Percentiles rank a stretch among this genome's conserved stretches.
Conservation (phyloP, 2,888 invertebrate genomes). For the Arctia plantaginis region DNA sequence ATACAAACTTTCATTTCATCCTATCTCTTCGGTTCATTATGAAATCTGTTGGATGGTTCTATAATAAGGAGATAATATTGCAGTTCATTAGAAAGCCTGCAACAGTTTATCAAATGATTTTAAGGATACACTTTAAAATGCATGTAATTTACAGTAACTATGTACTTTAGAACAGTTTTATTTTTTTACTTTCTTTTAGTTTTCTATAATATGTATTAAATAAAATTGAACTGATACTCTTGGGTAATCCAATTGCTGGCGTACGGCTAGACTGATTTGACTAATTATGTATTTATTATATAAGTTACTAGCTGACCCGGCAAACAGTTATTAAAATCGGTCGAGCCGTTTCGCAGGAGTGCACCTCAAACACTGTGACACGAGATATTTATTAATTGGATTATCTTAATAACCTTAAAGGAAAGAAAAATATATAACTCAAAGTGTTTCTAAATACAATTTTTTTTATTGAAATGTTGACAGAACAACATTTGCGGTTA, state of each 20-base stretch:
- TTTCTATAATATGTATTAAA: neutral
- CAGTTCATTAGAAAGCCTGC: neutral
- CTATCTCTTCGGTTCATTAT: too few species aligned
- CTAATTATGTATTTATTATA: neutral
- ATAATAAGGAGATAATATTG: neutral
- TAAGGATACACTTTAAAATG: neutral
- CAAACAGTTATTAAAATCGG: too few species aligned
- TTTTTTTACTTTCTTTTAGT: neutral
- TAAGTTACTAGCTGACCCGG: neutral
- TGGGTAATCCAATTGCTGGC: neutral
- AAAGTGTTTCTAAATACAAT: neutral
- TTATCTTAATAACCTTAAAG: neutral
- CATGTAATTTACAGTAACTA: too few species aligned
- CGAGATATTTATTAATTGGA: too few species aligned
- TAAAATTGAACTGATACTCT: neutral
- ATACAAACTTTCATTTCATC: too few species aligned
- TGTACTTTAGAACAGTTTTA: too few species aligned
- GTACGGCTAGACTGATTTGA: neutral
- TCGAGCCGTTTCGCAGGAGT: too few species aligned
- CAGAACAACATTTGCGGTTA: neutral
- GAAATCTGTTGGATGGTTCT: too few species aligned
- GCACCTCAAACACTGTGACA: too few species aligned
- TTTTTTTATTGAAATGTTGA: too few species aligned
- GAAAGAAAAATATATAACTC: neutral
- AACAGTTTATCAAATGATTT: neutral